Base-by-base conservation (phyloP, 2,797 vertebrate species). In the Halcyon leucocephala region DNA sequence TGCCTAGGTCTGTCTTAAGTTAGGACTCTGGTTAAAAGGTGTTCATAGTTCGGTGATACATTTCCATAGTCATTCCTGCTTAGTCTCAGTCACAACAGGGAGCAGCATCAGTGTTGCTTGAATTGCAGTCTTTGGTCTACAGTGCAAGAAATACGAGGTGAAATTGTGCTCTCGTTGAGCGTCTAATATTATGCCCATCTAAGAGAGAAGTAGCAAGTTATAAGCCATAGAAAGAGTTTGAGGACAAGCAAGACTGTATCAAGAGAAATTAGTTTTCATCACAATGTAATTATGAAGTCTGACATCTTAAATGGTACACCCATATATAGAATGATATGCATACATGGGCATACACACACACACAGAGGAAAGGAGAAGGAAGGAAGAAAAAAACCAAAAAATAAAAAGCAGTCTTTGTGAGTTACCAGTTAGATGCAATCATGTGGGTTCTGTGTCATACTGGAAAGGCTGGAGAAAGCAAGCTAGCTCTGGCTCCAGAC, bases 291-390 rank as follows among this genome's bases (percentile, higher is more conserved):
- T 89, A 44, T 3, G 14, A 66, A 49, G 16, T n/a, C 20, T 82
- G 52, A 46, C 54, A 28, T 48, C 29, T 31, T 58, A 31, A 49
- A 49, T 55, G 29, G 4, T 25, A 8, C 3, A 4, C 28, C 9
- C 8, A 4, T 11, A 3, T 5, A 46, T 0, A 3, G 35, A 49
- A 44, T 2, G 25, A 10, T 7, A 4, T 10, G 9, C 11, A 24
- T 17, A 25, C 7, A 10, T 49, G 14, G 7, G 9, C 15, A 7
- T 22, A 22, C 19, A 16, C 9, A 3, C 5, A 9, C 7, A 12
- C 13, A 19, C 14, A 19, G n/a, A 58, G 21, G 58, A 61, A 57
- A 57, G 58, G 62, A 33, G 19, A 37, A 57, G 9, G 22, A 35
- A 14, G 12, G 37, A 42, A 15, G 2, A 13, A 33, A 13, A 13